These are phyloP conservation scores for Cantharis rufa DNA, from an alignment of 2,888 invertebrate genomes.

Conservation along the genomic window DNA sequence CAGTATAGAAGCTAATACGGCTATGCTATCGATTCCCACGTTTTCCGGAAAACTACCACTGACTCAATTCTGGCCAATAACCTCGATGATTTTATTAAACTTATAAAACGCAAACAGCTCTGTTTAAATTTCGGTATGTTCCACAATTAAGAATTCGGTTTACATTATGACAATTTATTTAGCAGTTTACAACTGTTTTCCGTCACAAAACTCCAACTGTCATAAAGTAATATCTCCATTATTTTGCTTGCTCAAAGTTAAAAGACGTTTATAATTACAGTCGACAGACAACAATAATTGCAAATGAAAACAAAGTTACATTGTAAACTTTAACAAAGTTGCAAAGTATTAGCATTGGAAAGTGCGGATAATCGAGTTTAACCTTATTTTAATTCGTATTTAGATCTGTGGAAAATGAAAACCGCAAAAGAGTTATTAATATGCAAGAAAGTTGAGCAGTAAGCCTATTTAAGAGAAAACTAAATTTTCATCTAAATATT, in stretches of 20 bases:
- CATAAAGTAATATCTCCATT: constrained; percentile 7
- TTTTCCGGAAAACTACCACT: constrained; percentile 43
- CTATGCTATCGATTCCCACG: constrained; percentile 42
- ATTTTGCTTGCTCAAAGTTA: constrained; percentile 5
- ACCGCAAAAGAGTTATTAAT: constrained; percentile 24
- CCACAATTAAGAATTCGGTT: constrained; percentile 12
- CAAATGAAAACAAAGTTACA: constrained; percentile 24
- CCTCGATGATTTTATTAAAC: constrained; percentile 30
- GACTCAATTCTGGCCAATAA: constrained; percentile 41
- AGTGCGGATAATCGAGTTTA: constrained; percentile 28
- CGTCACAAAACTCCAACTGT: constrained; percentile 5
- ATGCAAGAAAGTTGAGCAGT: constrained; percentile 20
- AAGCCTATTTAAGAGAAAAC: constrained; percentile 22
- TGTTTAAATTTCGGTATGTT: constrained; percentile 27
- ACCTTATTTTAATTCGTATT: constrained; percentile 25
- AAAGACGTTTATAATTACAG: constrained; percentile 18
- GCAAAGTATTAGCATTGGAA: constrained; percentile 26
- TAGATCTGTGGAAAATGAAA: constrained; percentile 25
- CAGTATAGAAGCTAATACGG: constrained; percentile 43
- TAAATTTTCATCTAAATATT: constrained; percentile 5
- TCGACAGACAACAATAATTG: constrained; percentile 22
- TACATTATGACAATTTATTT: constrained; percentile 11
- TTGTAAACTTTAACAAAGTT: constrained; percentile 19
- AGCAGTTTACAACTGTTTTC: constrained; percentile 1
- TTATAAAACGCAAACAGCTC: constrained; percentile 40